Evolutionary conservation across 2,888 invertebrate species (phyloP), one percentile per base, ranked within the genome.

Genomic region (Scaptomyza tumidula): DNA sequence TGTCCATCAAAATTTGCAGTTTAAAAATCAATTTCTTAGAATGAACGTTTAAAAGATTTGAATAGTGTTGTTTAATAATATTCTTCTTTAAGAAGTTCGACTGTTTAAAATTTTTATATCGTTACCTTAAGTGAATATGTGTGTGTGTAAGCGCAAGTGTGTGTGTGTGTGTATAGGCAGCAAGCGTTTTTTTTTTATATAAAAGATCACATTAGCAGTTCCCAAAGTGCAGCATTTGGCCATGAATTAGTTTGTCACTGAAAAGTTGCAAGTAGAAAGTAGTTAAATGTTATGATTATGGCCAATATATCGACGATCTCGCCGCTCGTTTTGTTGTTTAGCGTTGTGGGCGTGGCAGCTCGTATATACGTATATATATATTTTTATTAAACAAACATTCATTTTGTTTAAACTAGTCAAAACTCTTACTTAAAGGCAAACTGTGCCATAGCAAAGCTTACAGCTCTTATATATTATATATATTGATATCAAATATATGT

Each of bases 381-480:
- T 50, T 33, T 71, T 61, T 46, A 65, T 58, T 46, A 68, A 68
- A 57, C 52, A 63, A 52, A 39, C 24, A 39, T 27, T n/a, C n/a
- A 58, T 73, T 64, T 79, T 66, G 68, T 78, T 78, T 76, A 81
- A 79, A 80, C 83, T 83, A 83, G 83, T 83, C 83, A 84, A 84
- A 74, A 70, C 75, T 80, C 78, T 66, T 78, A 82, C 80, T 80
- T 83, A 75, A 86, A 73, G 83, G 86, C 82, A 71, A 41, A 80
- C 80, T 84, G 83, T 84, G 86, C 83, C 83, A 84, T 84, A 83
- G 74, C 73, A 71, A 73, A 75, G 81, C 85, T 41, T 71, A 78
- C 76, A 73, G 71, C 78, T 76, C 72, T 75, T 75, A 71, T 49
- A 65, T 43, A 58, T 46, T n/a, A 68, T 75, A 71, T 49, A 65